Conservation (phyloP, 2,113 vertebrate genomes). For the Empidonax alnorum region DNA sequence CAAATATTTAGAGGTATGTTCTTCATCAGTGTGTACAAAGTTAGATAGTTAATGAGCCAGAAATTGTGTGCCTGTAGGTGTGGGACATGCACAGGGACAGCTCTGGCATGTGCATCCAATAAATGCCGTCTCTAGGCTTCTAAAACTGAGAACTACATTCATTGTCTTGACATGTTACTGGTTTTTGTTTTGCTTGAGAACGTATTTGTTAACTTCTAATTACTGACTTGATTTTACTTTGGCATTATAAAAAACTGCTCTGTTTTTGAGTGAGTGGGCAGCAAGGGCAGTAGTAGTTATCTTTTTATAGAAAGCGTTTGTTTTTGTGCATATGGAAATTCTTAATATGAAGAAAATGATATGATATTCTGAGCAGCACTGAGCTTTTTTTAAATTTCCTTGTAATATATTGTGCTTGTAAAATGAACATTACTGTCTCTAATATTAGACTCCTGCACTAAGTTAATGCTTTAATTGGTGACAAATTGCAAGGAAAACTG, state of each 20-base stretch:
- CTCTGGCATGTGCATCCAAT: neutral
- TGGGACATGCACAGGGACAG: neutral
- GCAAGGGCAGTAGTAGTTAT: neutral
- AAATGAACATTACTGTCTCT: neutral
- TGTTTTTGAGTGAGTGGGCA: neutral
- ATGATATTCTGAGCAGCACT: neutral
- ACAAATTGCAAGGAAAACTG: neutral
- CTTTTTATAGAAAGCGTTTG: neutral
- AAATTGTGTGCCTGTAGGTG: neutral
- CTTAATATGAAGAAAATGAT: neutral
- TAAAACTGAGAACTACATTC: neutral
- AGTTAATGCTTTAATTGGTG: neutral
- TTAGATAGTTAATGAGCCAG: neutral
- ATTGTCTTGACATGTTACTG: neutral
- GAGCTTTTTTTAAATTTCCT: neutral
- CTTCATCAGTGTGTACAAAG: neutral
- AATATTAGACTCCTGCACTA: neutral
- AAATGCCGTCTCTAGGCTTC: neutral
- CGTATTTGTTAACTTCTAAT: neutral
- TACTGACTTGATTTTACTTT: neutral
- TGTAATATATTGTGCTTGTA: neutral
- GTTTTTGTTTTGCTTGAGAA: neutral
- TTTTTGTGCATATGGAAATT: neutral
- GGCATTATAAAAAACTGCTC: neutral
- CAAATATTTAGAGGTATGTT: neutral